Conservation (phyloP, 2,113 vertebrate genomes). For the Scalopus aquaticus region DNA sequence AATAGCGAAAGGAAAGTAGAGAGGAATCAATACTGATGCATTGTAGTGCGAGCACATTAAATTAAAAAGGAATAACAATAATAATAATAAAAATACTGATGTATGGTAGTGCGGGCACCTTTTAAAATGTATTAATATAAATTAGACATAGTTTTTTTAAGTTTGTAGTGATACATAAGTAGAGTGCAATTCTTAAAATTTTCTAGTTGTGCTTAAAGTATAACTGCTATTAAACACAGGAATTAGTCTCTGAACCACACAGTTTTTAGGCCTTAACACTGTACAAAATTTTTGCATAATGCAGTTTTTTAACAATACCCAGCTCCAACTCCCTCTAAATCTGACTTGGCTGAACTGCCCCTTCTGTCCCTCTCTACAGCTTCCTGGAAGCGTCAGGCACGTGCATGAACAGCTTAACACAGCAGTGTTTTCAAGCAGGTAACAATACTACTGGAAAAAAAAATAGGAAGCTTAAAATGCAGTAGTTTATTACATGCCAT, state of each 20-base stretch:
- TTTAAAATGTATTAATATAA: conserved; percentile 99
- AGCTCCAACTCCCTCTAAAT: conserved; percentile 92
- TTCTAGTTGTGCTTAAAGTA: conserved; percentile 99
- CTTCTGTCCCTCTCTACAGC: conserved; percentile 92
- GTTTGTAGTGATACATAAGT: conserved; percentile 99
- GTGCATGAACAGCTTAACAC: conserved; percentile 98
- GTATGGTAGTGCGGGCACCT: conserved; percentile 94
- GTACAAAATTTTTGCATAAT: conserved; percentile 99
- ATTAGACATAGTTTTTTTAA: conserved; percentile 99
- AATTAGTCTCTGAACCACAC: conserved; percentile 99
- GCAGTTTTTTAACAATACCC: conserved; percentile 97
- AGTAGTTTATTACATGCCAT: conserved; percentile 96
- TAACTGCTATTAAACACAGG: conserved; percentile 99
- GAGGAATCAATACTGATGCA: conserved; percentile 93
- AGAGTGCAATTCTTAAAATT: conserved; percentile 99
- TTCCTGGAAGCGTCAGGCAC: conserved; percentile 99
- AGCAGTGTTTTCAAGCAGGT: conserved; percentile 96
- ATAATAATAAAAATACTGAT: conserved; percentile 89
- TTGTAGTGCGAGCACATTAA: conserved; percentile 95
- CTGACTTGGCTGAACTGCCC: conserved; percentile 91
- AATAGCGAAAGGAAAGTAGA: conserved; percentile 91
- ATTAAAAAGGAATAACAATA: conserved; percentile 89
- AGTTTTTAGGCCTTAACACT: conserved; percentile 99
- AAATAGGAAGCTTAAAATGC: conserved; percentile 93
- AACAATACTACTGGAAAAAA: conserved; percentile 95